Evolutionary conservation across 2,797 vertebrate genomes (phyloP), one percentile per base, ranked within the genome.

Genomic region (Parauchenoglanis punctatus): DNA sequence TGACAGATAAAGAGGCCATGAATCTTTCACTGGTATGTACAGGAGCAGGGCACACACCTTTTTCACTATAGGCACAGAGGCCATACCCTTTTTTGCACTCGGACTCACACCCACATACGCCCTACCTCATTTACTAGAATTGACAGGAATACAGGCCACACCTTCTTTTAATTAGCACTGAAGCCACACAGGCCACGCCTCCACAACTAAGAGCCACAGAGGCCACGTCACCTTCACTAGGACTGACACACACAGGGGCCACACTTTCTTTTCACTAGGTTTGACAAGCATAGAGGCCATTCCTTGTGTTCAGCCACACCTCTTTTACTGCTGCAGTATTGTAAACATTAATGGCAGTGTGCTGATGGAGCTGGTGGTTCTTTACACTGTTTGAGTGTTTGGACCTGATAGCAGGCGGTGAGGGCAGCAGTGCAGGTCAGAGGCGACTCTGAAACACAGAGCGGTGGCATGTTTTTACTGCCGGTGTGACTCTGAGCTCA

Each of bases 401-500:
- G 46, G 40, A 28, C 59, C 3, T 54, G 44, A 63, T 40, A 76
- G 40, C 40, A 56, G 63, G 20, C 67, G 40, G 40, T 63, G 58
- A n/a, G 58, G 17, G 49, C 17, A 83, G 46, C 63, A 31, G 56
- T 28, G 52, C 72, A 61, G 84, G 56, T 85, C 18, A 65, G 40
- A 61, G 56, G 35, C 0, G 25, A 61, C 56, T 63, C 59, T 54
- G n/a, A 68, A 76, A 75, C 59, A 78, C 85, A 84, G 68, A 81
- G 31, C 20, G 44, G 13, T 4, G 76, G 49, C 85, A 11, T 80
- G 61, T 65, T 83, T 75, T 59, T 65, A 35, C 44, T 35, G 23
- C 72, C 6, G 5, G 25, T 28, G 63, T 77, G 78, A 90, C 76
- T 84, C 70, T 75, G 46, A 85, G 83, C 72, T 15, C 65, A 65